Percentiles rank a stretch among this genome's conserved stretches.
Conservation (phyloP, 2,113 vertebrate genomes). For the Actinemys pallida region DNA sequence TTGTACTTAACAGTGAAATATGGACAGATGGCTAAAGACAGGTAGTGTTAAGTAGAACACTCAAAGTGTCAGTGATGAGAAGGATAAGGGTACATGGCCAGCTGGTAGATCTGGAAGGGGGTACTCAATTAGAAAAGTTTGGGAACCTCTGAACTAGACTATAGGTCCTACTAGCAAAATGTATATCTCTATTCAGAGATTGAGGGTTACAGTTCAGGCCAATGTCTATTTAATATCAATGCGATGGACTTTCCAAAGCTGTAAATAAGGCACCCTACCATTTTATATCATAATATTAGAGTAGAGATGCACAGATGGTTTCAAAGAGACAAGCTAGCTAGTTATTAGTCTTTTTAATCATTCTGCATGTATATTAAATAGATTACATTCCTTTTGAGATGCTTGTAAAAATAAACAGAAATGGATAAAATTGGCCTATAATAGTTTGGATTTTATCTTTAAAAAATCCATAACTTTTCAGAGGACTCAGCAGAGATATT, state of each 20-base stretch:
- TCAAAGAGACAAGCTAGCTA: neutral
- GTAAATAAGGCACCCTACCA: neutral
- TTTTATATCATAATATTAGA: neutral
- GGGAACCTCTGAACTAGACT: neutral
- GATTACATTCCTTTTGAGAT: neutral
- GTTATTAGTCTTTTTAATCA: neutral
- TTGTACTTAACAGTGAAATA: neutral
- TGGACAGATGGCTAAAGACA: neutral
- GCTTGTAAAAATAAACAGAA: slow-evolving; percentile 19
- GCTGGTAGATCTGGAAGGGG: neutral
- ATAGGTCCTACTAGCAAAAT: neutral
- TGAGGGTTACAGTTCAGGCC: neutral
- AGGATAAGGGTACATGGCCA: neutral
- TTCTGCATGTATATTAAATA: neutral
- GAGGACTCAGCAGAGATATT: neutral
- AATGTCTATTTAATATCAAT: neutral
- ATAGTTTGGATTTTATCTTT: neutral
- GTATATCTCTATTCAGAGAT: neutral
- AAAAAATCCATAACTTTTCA: neutral
- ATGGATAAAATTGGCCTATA: neutral
- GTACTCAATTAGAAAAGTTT: neutral
- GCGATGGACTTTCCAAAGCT: neutral
- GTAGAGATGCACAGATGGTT: neutral
- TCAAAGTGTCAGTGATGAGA: neutral
- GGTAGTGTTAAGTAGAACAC: neutral